These are phyloP conservation scores for Geococcyx californianus DNA, from an alignment of 2,113 vertebrate genomes.

Conservation along the genomic window DNA sequence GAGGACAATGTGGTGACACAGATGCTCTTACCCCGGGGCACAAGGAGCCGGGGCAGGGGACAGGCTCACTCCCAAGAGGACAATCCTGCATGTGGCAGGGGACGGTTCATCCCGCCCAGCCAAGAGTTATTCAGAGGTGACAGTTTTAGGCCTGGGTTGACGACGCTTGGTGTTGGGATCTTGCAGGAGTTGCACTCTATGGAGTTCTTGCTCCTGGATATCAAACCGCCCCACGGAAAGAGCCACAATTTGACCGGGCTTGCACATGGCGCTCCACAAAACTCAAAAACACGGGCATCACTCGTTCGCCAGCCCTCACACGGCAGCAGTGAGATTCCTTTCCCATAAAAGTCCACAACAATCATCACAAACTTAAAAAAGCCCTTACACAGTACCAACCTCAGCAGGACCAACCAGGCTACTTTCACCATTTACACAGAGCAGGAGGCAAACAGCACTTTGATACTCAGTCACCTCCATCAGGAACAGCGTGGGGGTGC, in stretches of 20 bases:
- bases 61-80: neutral
- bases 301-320: neutral
- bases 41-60: neutral
- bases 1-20: accelerated
- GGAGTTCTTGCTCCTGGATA: neutral
- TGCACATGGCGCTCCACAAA: neutral
- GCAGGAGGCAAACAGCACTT: neutral
- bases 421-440: neutral
- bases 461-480: neutral
- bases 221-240: neutral
- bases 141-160: neutral
- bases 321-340: neutral
- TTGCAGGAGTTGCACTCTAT: neutral
- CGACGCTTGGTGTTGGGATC: neutral
- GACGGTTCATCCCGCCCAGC: neutral
- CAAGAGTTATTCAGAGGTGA: neutral
- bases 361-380: neutral
- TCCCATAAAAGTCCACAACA: neutral
- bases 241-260: neutral
- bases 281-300: neutral
- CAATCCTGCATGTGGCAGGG: neutral
- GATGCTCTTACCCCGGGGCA: neutral
- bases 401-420: neutral
- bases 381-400: neutral
- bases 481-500: neutral